Evolutionary conservation across 2,797 vertebrate species (phyloP).

Genomic region (Columba guinea): DNA sequence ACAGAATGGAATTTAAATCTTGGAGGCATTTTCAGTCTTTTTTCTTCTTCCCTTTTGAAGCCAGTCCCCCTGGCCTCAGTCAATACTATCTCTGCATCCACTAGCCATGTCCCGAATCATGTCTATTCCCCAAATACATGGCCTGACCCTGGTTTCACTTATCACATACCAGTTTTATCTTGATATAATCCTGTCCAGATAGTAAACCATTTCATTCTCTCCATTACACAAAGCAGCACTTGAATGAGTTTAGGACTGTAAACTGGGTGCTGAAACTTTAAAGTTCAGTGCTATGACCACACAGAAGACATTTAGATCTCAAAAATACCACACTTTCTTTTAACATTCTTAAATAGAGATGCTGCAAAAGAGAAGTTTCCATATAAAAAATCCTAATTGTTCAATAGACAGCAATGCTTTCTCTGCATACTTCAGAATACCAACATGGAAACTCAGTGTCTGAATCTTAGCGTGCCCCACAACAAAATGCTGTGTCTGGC

Average conservation of each 20-base stretch:
- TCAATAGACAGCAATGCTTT: not conserved
- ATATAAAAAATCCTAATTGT: not conserved
- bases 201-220: not conserved
- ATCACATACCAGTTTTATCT: not conserved
- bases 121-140: not conserved
- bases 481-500: not conserved
- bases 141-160: not conserved
- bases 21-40: not conserved
- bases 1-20: not conserved
- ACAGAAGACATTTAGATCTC: not conserved
- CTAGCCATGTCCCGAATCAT: not conserved
- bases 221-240: not conserved
- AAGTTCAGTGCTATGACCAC: not conserved
- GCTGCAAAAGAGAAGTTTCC: not conserved
- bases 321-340: not conserved
- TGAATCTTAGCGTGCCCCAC: not conserved
- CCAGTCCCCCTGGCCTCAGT: not conserved
- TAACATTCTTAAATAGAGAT: not conserved
- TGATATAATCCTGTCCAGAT: not conserved
- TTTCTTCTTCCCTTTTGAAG: not conserved
- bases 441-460: not conserved
- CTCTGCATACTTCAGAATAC: not conserved
- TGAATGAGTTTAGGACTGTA: not conserved
- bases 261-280: not conserved
- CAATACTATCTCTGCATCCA: not conserved